These are phyloP conservation scores for Drosophila parthenogenetica DNA, from an alignment of 2,888 invertebrate genomes.

Conservation along the genomic window DNA sequence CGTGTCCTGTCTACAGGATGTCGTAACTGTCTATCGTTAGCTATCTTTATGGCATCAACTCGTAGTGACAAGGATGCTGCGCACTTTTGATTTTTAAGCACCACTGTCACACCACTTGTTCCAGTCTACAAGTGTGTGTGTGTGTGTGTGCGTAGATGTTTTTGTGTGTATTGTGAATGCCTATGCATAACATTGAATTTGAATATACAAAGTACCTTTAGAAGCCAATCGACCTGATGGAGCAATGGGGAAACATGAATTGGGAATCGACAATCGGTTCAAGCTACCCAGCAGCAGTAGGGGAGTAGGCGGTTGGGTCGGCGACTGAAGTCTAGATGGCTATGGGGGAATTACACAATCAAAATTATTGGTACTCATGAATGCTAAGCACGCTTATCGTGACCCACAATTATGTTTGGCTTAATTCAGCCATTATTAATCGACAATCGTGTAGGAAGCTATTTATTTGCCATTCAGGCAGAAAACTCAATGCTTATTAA, in stretches of 20 bases:
- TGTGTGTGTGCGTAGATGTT: not conserved
- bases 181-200: constrained; percentile 39
- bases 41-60: constrained; percentile 43
- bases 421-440: constrained; percentile 59
- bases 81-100: constrained; percentile 60
- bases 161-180: constrained; percentile 1
- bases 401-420: constrained; percentile 53
- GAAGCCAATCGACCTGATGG: constrained; percentile 42
- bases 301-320: no score
- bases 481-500: constrained; percentile 29
- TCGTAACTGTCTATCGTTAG: constrained; percentile 28
- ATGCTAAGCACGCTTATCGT: constrained; percentile 53
- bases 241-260: not conserved
- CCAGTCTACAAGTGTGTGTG: constrained; percentile 2
- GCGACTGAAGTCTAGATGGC: not conserved
- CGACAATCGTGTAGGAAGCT: constrained; percentile 49
- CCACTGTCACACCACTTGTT: constrained; percentile 36
- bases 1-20: not conserved
- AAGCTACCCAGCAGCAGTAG: not conserved
- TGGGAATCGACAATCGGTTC: not conserved
- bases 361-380: constrained; percentile 42
- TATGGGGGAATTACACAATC: constrained; percentile 31
- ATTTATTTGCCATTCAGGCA: constrained; percentile 43
- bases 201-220: constrained; percentile 40
- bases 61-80: constrained; percentile 54